These are phyloP conservation scores for Trachelus tabidus DNA, from an alignment of 2,888 invertebrate genomes.

Conservation along the genomic window DNA sequence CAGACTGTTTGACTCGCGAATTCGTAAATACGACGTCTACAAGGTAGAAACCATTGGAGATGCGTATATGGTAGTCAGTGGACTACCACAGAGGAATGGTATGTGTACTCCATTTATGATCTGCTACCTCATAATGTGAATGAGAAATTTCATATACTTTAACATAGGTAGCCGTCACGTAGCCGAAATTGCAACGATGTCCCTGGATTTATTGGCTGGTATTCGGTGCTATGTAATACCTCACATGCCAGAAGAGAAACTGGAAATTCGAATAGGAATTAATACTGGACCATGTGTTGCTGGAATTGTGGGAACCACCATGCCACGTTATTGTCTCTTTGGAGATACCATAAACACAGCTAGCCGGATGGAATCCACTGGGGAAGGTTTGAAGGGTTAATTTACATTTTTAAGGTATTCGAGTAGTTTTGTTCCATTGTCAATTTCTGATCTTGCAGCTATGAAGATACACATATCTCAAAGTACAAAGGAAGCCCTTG, in stretches of 20 bases:
- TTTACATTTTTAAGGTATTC: neutral
- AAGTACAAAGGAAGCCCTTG: slow-evolving; percentile 69
- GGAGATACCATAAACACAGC: slow-evolving; percentile 76
- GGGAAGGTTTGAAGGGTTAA: slow-evolving; percentile 62
- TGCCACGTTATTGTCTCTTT: slow-evolving; percentile 74
- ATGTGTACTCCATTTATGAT: slow-evolving; percentile 11
- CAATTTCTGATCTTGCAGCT: slow-evolving; percentile 60
- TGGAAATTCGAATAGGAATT: slow-evolving; percentile 71
- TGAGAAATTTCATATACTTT: slow-evolving; percentile 17
- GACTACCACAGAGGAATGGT: slow-evolving; percentile 71
- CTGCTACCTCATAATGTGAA: neutral
- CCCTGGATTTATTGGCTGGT: slow-evolving; percentile 69
- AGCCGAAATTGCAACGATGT: slow-evolving; percentile 74
- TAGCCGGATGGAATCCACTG: slow-evolving; percentile 74
- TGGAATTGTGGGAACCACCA: slow-evolving; percentile 73
- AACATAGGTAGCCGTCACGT: slow-evolving; percentile 69
- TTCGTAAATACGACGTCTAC: slow-evolving; percentile 79
- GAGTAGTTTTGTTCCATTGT: slow-evolving; percentile 6
- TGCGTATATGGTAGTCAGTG: slow-evolving; percentile 74
- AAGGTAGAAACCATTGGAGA: slow-evolving; percentile 78
- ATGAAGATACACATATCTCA: slow-evolving; percentile 73
- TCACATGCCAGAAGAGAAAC: slow-evolving; percentile 67
- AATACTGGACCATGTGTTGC: slow-evolving; percentile 76
- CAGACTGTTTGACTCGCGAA: slow-evolving; percentile 77
- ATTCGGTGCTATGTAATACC: slow-evolving; percentile 70